Evolutionary conservation across 92 coral and sea anemone genomes (phyloP).

Genomic region (Parazoanthus atlanticus): DNA sequence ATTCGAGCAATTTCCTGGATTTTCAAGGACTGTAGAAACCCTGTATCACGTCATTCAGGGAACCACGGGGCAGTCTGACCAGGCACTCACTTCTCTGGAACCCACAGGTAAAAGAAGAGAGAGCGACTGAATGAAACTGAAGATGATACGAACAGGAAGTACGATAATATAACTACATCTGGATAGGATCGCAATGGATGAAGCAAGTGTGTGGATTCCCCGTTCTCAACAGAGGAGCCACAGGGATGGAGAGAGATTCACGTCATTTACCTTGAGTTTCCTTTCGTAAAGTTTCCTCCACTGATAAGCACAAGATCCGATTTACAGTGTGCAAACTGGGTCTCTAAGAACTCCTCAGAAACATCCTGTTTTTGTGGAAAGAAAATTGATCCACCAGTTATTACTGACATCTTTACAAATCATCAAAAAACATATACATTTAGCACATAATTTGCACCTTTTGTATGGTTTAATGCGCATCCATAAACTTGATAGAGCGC

Average conservation of each 20-base stretch:
- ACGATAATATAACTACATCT: too few relatives aligned
- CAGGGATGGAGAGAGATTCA: neutral
- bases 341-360: slow-evolving; percentile 58
- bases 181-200: too few relatives aligned
- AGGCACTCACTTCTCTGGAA: too few relatives aligned
- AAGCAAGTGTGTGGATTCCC: neutral
- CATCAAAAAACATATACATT: neutral
- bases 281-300: slow-evolving; percentile 70
- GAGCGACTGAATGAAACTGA: too few relatives aligned
- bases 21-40: too few relatives aligned
- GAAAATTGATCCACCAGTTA: neutral
- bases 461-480: too few relatives aligned
- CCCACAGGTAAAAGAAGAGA: too few relatives aligned
- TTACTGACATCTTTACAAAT: neutral
- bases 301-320: slow-evolving; percentile 63
- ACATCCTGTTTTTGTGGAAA: slow-evolving; percentile 47
- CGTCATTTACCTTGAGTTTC: slow-evolving; percentile 63
- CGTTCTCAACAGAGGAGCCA: neutral
- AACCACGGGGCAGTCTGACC: too few relatives aligned
- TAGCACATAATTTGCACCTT: too few relatives aligned
- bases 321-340: slow-evolving; percentile 49
- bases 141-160: too few relatives aligned
- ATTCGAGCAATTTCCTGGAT: too few relatives aligned
- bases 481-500: neutral
- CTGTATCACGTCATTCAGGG: too few relatives aligned